Base-by-base conservation (phyloP, 1,140 invertebrate genomes). In the Zaprionus gabonicus region DNA sequence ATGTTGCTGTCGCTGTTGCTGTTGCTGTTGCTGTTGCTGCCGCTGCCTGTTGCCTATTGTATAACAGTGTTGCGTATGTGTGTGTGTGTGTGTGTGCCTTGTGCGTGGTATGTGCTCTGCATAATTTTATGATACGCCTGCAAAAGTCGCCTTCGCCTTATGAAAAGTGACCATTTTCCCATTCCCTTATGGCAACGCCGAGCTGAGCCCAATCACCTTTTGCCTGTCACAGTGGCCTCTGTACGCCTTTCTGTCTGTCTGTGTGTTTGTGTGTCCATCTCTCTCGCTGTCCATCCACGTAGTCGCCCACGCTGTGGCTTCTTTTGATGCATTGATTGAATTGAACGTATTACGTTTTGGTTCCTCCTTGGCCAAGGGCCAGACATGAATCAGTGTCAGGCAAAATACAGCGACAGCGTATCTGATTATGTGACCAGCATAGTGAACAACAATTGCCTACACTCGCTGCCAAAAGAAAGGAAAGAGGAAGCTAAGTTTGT, bases 241-340 rank as follows among this genome's bases (percentile, higher is more conserved):
- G 27, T n/a, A 17, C 12, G 44, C 56, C 49, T 71, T 62, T 31
- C 27, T 12, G 12, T 59, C 58, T 60, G 53, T 44, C 57, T 25
- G 36, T 36, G 25, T 49, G 36, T 34, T 64, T 62, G 23, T 46
- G 13, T 55, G 63, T 38, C 36, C 9, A 9, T 12, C 15, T 57
- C 13, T 3, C 12, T 53, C 20, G 27, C 7, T 46, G 38, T 46
- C 9, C 20, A 51, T 23, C 12, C 31, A 46, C 38, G 31, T 59
- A 20, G 6, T 17, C 46, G 20, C 46, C 46, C 46, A 51, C 46
- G 46, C 53, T 23, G 15, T 27, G 20, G 17, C 51, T 71, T 82
- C 56, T 71, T 82, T 83, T 80, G 83, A 88, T 90, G 85, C 85
- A 85, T 88, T 88, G 86, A 88, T 88, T 88, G 85, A 88, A 88